These are phyloP conservation scores for Anagrus nilaparvatae DNA, from an alignment of 1,140 invertebrate genomes.

Conservation along the genomic window DNA sequence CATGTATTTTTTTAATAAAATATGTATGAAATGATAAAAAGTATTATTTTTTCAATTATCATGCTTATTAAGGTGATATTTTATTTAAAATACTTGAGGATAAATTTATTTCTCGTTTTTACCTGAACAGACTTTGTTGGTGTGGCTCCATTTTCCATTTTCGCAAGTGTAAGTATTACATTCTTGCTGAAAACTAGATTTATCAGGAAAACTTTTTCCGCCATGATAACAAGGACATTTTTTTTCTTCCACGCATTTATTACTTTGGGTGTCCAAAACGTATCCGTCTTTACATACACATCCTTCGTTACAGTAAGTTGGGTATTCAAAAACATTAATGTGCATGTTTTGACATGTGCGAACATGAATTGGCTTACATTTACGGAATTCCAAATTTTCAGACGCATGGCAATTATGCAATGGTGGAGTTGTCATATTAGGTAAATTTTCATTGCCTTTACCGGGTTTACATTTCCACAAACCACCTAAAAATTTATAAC, in stretches of 20 bases:
- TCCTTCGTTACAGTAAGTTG: conserved; percentile 58
- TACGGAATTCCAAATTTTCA: too few species aligned
- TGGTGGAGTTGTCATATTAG: too few species aligned
- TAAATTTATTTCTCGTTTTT: conserved; percentile 1
- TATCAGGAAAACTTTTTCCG: conserved; percentile 69
- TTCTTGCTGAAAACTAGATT: conserved; percentile 62
- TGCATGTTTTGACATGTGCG: conserved; percentile 77
- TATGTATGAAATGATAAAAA: too few species aligned
- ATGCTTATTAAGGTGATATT: too few species aligned
- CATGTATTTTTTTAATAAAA: not conserved
- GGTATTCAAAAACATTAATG: conserved; percentile 31
- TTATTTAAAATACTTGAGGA: conserved; percentile 1
- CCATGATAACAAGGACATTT: conserved; percentile 84
- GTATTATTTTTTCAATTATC: too few species aligned
- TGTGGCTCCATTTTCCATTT: conserved; percentile 59
- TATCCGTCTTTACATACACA: conserved; percentile 69
- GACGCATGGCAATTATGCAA: too few species aligned
- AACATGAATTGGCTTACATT: conserved; percentile 64
- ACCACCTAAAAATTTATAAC: too few species aligned
- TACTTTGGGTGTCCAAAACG: conserved; percentile 56
- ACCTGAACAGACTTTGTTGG: conserved; percentile 45
- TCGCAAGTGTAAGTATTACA: conserved; percentile 70
- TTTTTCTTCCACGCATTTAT: conserved; percentile 55
- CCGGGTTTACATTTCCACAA: conserved; percentile 72
- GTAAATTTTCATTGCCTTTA: too few species aligned